Base-by-base conservation (phyloP, 2,888 invertebrate species). In the Sarcophaga carnaria region DNA sequence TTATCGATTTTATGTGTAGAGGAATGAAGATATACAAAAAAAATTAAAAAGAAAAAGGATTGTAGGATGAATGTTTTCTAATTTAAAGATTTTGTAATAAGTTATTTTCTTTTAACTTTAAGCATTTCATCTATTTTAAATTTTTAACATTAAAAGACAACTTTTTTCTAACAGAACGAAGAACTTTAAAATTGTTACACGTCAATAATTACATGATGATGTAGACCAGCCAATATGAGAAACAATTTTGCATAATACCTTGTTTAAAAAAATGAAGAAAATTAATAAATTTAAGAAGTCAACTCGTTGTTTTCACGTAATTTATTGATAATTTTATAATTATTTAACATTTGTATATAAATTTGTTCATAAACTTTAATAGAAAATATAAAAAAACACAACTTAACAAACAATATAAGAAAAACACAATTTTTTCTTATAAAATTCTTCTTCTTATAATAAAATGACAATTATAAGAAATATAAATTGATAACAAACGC, bases 161-260 rank as follows among this genome's bases (percentile, higher is more conserved):
- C 37, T 37, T 4, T 37, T 47, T 47, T 17, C 49, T 49, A 6
- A 20, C 47, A 75, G 17, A 60, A 75, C 27, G 25, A 37, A 79
- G 63, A 62, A 80, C 60, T 76, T 22, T 5, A 72, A 74, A 76
- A 69, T 70, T 75, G 82, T 75, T 82, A 75, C 82, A 81, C 82
- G 85, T 86, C 85, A 86, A 86, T 86, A 86, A 75, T 86, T 86
- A 79, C 78, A 82, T 76, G 80, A 76, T 77, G 67, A 75, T 71
- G 71, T 54, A 76, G 47, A 22, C 37, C 49, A 77, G 20, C 20
- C 22, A 69, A 69, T 27, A 69, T 22, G 45, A 66, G 1, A 66
- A 82, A 59, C 49, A 54, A 27, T 70, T 83, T 83, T 86, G 70
- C 79, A 83, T 80, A 86, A 83, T 83, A 86, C 71, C 25, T 77